Conservation (phyloP, 2,113 vertebrate species). For the Zapornia atra region DNA sequence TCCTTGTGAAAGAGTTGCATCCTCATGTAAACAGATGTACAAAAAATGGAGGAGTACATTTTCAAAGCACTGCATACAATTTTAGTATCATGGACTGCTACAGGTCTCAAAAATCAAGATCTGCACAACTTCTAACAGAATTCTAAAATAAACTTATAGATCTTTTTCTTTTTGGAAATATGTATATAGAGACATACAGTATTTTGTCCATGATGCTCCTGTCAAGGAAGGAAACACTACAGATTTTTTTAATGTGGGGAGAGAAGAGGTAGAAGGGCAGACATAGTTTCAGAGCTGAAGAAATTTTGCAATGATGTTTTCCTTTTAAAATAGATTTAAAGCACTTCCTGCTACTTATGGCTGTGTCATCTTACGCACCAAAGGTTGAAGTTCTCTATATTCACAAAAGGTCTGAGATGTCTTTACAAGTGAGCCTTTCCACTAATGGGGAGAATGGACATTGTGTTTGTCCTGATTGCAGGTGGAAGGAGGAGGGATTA, state of each 20-base stretch:
- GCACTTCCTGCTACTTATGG: neutral
- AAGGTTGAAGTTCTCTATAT: neutral
- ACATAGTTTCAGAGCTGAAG: neutral
- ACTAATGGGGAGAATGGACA: rapidly evolving
- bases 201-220: neutral
- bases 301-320: neutral
- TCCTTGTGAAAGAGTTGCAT: conserved; percentile 70
- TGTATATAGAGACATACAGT: neutral
- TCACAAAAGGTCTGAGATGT: neutral
- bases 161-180: neutral
- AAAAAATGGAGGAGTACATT: neutral
- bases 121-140: neutral
- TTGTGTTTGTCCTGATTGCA: neutral
- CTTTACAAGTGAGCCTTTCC: neutral
- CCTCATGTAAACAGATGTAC: conserved; percentile 52
- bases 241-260: neutral
- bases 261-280: neutral
- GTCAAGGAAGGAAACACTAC: neutral
- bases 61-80: neutral
- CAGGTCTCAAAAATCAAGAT: neutral
- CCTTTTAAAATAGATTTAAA: neutral
- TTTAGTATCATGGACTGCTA: neutral
- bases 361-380: neutral
- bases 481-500: neutral
- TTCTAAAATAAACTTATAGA: neutral